Conservation (phyloP, 1,140 invertebrate genomes). For the Plutomurus gul region DNA sequence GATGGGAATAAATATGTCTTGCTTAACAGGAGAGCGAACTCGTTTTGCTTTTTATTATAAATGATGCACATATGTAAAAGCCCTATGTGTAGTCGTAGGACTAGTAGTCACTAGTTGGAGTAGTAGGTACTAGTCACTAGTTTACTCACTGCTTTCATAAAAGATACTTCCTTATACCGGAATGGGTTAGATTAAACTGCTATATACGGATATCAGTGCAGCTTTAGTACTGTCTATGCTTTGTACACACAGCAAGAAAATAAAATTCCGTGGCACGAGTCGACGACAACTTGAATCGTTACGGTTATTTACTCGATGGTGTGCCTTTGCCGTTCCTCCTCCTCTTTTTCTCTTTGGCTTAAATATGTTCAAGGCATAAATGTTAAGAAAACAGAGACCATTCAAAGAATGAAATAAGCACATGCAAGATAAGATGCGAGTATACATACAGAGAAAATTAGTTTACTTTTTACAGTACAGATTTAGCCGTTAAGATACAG, state of each 20-base stretch:
- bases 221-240: not conserved
- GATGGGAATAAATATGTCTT: not conserved
- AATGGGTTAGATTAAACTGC: too few relatives aligned
- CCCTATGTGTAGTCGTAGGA: not conserved
- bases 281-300: not conserved
- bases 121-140: too few relatives aligned
- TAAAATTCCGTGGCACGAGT: not conserved
- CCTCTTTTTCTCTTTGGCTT: not conserved
- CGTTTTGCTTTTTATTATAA: not conserved
- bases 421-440: not conserved
- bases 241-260: not conserved
- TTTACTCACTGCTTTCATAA: too few relatives aligned
- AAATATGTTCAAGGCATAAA: not conserved
- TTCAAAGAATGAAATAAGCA: not conserved
- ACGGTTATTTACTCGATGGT: not conserved
- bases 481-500: too few relatives aligned
- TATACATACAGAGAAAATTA: too few relatives aligned
- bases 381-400: not conserved
- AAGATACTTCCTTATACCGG: too few relatives aligned
- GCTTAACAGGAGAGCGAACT: not conserved
- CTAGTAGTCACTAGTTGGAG: too few relatives aligned
- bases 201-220: too few relatives aligned
- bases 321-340: not conserved
- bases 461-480: too few relatives aligned
- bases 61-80: slow-evolving; percentile 1